These are phyloP conservation scores for Nemopilema nomurai DNA, from an alignment of 30 jellyfish, hydroid and myxozoan species.

Conservation along the genomic window DNA sequence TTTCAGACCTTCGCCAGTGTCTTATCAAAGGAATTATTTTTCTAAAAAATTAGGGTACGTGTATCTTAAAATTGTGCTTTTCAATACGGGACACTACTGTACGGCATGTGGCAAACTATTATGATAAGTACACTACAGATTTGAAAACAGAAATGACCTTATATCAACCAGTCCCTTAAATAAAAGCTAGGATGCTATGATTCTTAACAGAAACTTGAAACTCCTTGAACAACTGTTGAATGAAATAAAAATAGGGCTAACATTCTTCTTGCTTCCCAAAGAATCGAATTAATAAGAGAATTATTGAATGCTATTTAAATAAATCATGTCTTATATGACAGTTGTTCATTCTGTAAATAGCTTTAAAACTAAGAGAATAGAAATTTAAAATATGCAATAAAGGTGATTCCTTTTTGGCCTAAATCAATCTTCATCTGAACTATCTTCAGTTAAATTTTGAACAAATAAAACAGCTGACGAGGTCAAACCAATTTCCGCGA, in stretches of 20 bases:
- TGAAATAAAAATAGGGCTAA: not conserved
- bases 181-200: not conserved
- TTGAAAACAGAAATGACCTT: no score
- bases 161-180: not conserved
- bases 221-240: not conserved
- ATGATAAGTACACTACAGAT: no score
- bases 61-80: no score
- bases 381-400: not conserved
- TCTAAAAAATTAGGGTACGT: no score
- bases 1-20: no score
- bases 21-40: no score
- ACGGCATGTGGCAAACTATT: no score
- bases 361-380: not conserved
- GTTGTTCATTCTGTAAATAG: not conserved
- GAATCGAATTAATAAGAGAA: not conserved
- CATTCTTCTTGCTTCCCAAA: not conserved
- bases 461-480: conserved; percentile 75
- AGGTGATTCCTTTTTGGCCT: not conserved
- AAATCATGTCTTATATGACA: not conserved
- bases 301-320: not conserved
- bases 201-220: not conserved
- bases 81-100: no score
- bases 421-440: conserved; percentile 63
- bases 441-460: conserved; percentile 72
- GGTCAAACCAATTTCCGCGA: conserved; percentile 72